Evolutionary conservation across 2,113 vertebrate species (phyloP).

Genomic region (Platysteira castanea): DNA sequence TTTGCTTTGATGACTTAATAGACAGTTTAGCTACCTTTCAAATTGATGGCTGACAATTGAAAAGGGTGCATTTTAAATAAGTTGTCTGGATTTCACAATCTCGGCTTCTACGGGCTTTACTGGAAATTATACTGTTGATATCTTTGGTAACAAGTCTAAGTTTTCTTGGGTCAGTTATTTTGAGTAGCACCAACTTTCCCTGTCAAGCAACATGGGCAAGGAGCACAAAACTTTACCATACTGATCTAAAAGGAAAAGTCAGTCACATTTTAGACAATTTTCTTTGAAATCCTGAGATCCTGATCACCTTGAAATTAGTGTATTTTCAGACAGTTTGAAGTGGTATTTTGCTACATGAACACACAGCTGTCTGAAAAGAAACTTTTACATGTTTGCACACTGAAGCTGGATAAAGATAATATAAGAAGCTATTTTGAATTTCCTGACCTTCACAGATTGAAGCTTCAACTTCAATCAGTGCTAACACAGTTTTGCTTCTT

Average conservation of each 20-base stretch:
- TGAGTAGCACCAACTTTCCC: background rate
- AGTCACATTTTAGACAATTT: background rate
- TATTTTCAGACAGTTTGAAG: background rate
- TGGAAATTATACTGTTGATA: background rate
- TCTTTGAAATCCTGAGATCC: background rate
- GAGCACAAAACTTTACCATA: background rate
- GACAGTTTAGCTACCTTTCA: conserved; percentile 6
- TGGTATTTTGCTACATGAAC: background rate
- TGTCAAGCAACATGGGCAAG: background rate
- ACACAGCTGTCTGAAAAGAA: background rate
- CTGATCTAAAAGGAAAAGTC: background rate
- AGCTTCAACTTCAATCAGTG: conserved; percentile 27
- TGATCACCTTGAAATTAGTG: background rate
- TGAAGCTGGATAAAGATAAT: background rate
- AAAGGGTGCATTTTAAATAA: background rate
- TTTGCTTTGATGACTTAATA: conserved; percentile 34
- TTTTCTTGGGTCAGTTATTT: background rate
- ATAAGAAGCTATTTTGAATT: conserved; percentile 1
- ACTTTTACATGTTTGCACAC: background rate
- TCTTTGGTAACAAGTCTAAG: background rate
- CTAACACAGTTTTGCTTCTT: background rate
- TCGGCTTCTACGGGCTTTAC: background rate
- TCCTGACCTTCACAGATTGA: background rate
- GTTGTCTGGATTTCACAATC: background rate
- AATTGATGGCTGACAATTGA: background rate